Conservation (phyloP, 2,797 vertebrate genomes). For the Lutjanus campechanus region DNA sequence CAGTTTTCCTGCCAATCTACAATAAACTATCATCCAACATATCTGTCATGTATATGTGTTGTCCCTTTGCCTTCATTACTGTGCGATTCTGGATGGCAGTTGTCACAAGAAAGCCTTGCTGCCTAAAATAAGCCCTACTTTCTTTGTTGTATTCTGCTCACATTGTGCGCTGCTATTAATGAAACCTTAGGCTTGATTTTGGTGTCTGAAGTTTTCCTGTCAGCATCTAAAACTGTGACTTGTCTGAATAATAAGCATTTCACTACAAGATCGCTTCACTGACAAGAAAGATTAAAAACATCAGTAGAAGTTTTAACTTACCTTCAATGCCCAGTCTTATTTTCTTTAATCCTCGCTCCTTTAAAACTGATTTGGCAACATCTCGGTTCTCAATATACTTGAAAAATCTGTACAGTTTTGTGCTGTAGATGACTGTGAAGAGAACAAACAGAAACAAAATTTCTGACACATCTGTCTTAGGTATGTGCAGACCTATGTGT, state of each 20-base stretch:
- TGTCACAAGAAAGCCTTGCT: background rate
- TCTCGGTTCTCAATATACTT: slow-evolving; percentile 99
- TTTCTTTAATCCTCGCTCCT: slow-evolving; percentile 98
- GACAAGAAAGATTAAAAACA: background rate
- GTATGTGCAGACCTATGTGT: background rate
- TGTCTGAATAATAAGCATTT: slow-evolving; percentile 7
- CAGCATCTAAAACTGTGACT: background rate
- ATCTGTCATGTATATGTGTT: background rate
- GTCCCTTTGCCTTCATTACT: background rate
- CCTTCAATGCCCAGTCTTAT: slow-evolving; percentile 98
- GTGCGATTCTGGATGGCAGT: background rate
- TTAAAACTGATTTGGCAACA: slow-evolving; percentile 98
- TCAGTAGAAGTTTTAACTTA: slow-evolving; percentile 72
- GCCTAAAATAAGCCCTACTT: background rate
- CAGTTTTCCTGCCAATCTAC: background rate
- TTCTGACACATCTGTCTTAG: background rate
- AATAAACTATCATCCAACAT: background rate
- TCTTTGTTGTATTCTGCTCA: background rate
- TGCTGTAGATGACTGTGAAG: slow-evolving; percentile 97
- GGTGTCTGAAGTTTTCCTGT: background rate
- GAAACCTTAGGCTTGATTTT: background rate
- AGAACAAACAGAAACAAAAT: slow-evolving; percentile 32
- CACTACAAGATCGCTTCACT: background rate
- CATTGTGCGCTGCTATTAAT: background rate
- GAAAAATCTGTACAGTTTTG: slow-evolving; percentile 99